Evolutionary conservation across 2,797 vertebrate species (phyloP).

Genomic region (Pachyuromys duprasi): DNA sequence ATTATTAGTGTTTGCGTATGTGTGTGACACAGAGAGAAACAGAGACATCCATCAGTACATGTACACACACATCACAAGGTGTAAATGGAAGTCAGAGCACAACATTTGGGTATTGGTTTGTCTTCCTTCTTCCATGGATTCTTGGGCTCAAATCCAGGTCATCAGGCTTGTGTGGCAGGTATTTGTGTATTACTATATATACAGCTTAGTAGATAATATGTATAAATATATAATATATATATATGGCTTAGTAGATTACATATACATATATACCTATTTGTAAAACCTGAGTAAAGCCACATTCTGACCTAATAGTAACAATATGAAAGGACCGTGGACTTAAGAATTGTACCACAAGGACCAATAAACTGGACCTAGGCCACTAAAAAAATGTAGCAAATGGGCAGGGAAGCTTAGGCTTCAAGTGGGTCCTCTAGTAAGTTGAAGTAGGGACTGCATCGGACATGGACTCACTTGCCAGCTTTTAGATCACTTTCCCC

Average conservation of each 20-base stretch:
- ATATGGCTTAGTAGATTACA: too few relatives aligned
- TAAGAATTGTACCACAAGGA: not conserved
- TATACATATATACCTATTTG: too few relatives aligned
- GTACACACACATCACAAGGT: not conserved
- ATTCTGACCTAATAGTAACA: not conserved
- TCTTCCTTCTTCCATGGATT: not conserved
- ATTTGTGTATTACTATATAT: not conserved
- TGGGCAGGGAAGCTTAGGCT: too few relatives aligned
- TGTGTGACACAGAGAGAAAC: not conserved
- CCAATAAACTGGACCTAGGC: too few relatives aligned
- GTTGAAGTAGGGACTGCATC: too few relatives aligned
- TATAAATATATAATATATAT: too few relatives aligned
- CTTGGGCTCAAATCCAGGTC: not conserved
- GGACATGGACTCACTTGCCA: too few relatives aligned
- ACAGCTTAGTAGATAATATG: too few relatives aligned
- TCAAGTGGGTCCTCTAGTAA: too few relatives aligned
- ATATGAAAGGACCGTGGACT: not conserved
- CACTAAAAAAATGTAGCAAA: too few relatives aligned
- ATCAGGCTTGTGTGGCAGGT: not conserved
- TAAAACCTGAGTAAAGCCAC: not conserved
- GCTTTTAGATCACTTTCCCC: too few relatives aligned
- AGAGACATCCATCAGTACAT: not conserved
- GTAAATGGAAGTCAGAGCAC: not conserved
- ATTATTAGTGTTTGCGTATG: not conserved
- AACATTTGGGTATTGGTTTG: not conserved